Evolutionary conservation across 2,113 vertebrate genomes (phyloP).

Genomic region (Odocoileus virginianus): DNA sequence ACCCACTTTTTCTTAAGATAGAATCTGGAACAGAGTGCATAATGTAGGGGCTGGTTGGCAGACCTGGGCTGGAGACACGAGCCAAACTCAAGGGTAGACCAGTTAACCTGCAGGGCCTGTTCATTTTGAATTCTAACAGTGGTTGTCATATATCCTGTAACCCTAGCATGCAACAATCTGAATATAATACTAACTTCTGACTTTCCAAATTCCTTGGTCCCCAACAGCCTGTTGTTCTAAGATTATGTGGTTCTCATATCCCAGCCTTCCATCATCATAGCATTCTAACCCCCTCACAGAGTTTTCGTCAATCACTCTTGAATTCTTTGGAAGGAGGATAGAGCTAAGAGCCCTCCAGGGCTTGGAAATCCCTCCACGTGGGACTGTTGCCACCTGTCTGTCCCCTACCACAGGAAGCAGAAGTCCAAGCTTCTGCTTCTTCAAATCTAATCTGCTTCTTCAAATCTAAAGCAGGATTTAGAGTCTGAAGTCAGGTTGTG

Average conservation of each 20-base stretch:
- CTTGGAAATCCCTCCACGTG: neutral
- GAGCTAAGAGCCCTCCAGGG: neutral
- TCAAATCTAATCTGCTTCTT: neutral
- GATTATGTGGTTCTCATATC: neutral
- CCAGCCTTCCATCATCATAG: neutral
- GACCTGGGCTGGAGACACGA: neutral
- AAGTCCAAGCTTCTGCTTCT: neutral
- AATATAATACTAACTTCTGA: neutral
- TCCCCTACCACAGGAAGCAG: neutral
- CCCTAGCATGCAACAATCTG: neutral
- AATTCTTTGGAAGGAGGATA: neutral
- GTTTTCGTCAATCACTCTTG: neutral
- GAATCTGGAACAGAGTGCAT: neutral
- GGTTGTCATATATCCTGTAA: neutral
- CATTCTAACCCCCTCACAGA: neutral
- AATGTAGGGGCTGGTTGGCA: neutral
- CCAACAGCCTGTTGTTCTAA: neutral
- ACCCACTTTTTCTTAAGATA: neutral
- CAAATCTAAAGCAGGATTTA: neutral
- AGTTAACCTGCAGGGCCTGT: neutral
- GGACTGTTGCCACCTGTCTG: neutral
- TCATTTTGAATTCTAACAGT: neutral
- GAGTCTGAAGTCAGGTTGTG: neutral
- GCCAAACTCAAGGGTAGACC: neutral
- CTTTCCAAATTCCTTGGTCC: neutral